Percentiles rank a stretch among this genome's conserved stretches.
These are phyloP conservation scores for Hemiscyllium ocellatum DNA, from an alignment of 2,113 vertebrate species.

Conservation along the genomic window DNA sequence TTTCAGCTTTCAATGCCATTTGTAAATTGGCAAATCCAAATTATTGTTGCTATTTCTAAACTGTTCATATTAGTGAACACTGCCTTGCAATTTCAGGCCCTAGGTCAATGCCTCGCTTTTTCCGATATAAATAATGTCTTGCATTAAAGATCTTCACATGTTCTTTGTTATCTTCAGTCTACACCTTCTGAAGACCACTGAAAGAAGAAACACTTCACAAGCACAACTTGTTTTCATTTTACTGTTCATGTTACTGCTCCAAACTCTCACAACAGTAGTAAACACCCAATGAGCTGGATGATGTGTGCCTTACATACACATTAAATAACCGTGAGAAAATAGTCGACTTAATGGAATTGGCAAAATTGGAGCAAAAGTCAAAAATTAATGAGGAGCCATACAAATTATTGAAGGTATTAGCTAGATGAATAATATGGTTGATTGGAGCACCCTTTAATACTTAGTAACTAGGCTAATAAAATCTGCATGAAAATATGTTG, in stretches of 20 bases:
- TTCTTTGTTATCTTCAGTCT: not conserved
- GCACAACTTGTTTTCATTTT: not conserved
- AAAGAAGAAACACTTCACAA: too few relatives aligned
- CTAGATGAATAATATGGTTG: not conserved
- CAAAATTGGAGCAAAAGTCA: not conserved
- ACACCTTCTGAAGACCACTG: not conserved
- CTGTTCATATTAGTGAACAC: not conserved
- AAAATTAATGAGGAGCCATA: constrained; percentile 15
- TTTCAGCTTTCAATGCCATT: not conserved
- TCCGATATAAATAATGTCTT: not conserved
- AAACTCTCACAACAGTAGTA: not conserved
- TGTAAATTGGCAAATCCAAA: not conserved
- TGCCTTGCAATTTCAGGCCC: not conserved
- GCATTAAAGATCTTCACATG: not conserved
- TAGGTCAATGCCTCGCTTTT: not conserved
- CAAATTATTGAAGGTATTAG: not conserved
- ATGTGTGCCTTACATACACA: not conserved
- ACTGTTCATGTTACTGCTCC: not conserved
- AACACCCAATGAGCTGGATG: not conserved
- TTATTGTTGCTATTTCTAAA: not conserved
- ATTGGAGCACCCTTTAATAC: not conserved
- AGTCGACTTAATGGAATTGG: not conserved
- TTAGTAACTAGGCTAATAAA: not conserved
- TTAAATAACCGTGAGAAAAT: not conserved
- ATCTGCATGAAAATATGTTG: not conserved